Evolutionary conservation across 2,113 vertebrate genomes (phyloP).

Genomic region (Halichoeres trimaculatus): DNA sequence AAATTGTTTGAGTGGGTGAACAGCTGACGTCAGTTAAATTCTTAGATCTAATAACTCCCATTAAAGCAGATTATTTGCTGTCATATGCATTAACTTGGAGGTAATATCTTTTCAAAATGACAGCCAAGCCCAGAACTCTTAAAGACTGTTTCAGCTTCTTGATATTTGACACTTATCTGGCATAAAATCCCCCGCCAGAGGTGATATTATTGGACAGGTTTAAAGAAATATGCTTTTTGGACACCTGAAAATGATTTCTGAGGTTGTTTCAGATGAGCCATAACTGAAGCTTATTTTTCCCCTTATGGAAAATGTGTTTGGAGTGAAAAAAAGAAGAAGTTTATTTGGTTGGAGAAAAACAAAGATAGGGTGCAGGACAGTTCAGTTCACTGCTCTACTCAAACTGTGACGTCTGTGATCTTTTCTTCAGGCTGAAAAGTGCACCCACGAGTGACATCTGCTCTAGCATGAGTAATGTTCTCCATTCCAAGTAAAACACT

Average conservation of each 20-base stretch:
- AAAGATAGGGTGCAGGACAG: neutral
- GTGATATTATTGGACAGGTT: neutral
- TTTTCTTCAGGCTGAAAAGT: constrained; percentile 26
- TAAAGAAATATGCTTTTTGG: constrained; percentile 8
- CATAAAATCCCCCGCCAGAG: neutral
- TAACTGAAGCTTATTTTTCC: neutral
- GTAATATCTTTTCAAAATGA: no score
- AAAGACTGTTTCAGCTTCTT: no score
- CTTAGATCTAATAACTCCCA: no score
- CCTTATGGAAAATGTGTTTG: neutral
- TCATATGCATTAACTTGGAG: no score
- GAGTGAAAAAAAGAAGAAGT: neutral
- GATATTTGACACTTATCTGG: no score
- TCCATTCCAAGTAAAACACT: constrained; percentile 45
- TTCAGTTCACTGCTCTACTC: constrained; percentile 35
- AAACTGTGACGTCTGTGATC: constrained; percentile 17
- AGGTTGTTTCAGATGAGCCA: neutral
- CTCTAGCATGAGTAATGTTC: constrained; percentile 49
- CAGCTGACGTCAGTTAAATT: no score
- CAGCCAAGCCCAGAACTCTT: no score
- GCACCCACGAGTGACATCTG: constrained; percentile 48
- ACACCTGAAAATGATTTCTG: neutral
- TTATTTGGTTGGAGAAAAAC: neutral
- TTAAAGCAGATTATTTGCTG: no score
- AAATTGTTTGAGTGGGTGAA: no score